Evolutionary conservation across 2,113 vertebrate species (phyloP).

Genomic region (Upupa epops): DNA sequence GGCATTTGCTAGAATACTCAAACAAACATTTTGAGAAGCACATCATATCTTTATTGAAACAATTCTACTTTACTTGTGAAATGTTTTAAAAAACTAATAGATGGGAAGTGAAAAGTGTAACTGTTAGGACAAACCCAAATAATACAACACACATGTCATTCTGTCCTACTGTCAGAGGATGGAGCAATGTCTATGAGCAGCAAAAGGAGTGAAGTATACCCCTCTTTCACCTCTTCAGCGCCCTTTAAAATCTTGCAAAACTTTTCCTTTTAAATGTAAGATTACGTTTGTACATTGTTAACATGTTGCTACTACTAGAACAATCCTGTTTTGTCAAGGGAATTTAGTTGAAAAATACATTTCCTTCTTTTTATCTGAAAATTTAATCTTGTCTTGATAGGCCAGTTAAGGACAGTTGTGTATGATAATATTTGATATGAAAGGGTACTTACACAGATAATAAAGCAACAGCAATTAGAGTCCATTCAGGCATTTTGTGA

Average conservation of each 20-base stretch:
- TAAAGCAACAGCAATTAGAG: conserved; percentile 79
- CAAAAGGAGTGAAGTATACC: not conserved
- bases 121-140: not conserved
- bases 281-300: not conserved
- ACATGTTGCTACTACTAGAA: not conserved
- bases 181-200: not conserved
- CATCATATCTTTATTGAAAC: not conserved
- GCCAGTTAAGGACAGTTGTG: not conserved
- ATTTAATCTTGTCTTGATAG: not conserved
- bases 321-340: not conserved
- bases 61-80: not conserved
- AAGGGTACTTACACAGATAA: conserved; percentile 79
- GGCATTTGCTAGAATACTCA: not conserved
- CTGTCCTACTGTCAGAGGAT: not conserved
- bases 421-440: not conserved
- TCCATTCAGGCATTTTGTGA: conserved; percentile 81
- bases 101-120: not conserved
- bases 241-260: not conserved
- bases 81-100: not conserved
- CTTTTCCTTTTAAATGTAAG: not conserved
- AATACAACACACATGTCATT: not conserved
- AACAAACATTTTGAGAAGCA: not conserved
- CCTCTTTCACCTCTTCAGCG: not conserved
- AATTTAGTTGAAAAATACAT: not conserved
- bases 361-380: not conserved